These are phyloP conservation scores for Gonioctena quinquepunctata DNA, from an alignment of 1,140 invertebrate genomes.

Conservation along the genomic window DNA sequence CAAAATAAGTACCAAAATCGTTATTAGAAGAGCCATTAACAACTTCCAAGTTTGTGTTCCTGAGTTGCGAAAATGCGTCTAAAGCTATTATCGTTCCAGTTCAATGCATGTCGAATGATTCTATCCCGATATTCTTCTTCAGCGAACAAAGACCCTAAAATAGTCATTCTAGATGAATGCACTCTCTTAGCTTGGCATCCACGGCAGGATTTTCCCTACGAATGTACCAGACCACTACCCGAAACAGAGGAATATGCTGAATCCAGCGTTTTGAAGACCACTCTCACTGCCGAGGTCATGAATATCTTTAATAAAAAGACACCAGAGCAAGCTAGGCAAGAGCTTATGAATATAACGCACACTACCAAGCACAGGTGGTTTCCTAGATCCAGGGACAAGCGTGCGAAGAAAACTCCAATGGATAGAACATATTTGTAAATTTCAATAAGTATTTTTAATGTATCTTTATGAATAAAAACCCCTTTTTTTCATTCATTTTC, in stretches of 20 bases:
- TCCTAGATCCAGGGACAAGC: constrained; percentile 68
- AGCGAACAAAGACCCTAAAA: constrained; percentile 54
- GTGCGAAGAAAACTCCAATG: constrained; percentile 67
- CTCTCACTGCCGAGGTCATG: constrained; percentile 63
- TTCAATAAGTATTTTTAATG: too few species aligned
- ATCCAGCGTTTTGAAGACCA: constrained; percentile 66
- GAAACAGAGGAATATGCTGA: constrained; percentile 48
- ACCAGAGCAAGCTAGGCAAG: constrained; percentile 64
- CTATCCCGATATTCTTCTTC: not conserved
- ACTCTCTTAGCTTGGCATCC: constrained; percentile 88
- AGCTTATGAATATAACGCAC: constrained; percentile 74
- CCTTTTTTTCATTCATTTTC: too few species aligned
- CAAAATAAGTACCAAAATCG: too few species aligned
- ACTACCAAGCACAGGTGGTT: constrained; percentile 84
- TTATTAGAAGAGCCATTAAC: not conserved
- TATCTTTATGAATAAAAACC: too few species aligned
- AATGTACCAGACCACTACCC: constrained; percentile 76
- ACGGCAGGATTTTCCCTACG: constrained; percentile 80
- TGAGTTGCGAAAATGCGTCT: not conserved
- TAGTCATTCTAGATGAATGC: constrained; percentile 71
- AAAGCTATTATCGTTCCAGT: not conserved
- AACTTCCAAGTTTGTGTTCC: not conserved
- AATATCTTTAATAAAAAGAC: constrained; percentile 69
- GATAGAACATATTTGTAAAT: constrained; percentile 75
- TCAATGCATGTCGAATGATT: not conserved